Base-by-base conservation (phyloP, 2,888 invertebrate genomes). In the Pseudoips prasinana region DNA sequence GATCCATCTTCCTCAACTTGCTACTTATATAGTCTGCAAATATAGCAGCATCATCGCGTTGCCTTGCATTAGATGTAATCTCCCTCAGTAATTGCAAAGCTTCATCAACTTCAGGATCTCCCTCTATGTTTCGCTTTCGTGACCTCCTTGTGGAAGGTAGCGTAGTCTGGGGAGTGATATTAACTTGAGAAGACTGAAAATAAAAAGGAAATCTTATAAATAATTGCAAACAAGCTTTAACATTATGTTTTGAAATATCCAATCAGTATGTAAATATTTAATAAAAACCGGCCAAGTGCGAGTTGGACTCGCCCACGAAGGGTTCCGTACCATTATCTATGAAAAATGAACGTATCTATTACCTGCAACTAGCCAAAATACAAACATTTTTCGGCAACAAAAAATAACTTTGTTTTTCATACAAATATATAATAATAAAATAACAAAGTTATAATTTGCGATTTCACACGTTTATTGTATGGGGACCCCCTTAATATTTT, bases 141-240 rank as follows among this genome's bases (percentile, higher is more conserved):
- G 40, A 44, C 29, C 27, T 41, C 10, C 10, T 25, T 25, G 25
- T 10, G 10, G 25, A 10, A 25, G 25, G 9, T 25, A 9, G 25
- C 9, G 25, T 10, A 10, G 25, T 25, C 25, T 39, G 44, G 33
- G 36, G 44, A 33, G 44, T 45, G 44, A 41, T 41, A 45, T 45
- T 41, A 11, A 10, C 10, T 10, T 10, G 25, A 25, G n/a, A 10
- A 25, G 10, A 10, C 25, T 25, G 25, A 25, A 41, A 46, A 46
- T 35, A 46, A 39, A 44, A 44, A 36, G 33, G 39, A 44, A 44
- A 44, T 44, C 39, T 44, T 44, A 44, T 43, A 43, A 43, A 43
- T 39, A 43, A 43, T 43, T 43, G 39, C 43, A 43, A 43, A 43
- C 43, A 43, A 43, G 43, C 43, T 43, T 43, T 26, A 43, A 43